Evolutionary conservation across 2,113 vertebrate genomes (phyloP), one percentile per base, ranked within the genome.

Genomic region (Dipodomys ordii): DNA sequence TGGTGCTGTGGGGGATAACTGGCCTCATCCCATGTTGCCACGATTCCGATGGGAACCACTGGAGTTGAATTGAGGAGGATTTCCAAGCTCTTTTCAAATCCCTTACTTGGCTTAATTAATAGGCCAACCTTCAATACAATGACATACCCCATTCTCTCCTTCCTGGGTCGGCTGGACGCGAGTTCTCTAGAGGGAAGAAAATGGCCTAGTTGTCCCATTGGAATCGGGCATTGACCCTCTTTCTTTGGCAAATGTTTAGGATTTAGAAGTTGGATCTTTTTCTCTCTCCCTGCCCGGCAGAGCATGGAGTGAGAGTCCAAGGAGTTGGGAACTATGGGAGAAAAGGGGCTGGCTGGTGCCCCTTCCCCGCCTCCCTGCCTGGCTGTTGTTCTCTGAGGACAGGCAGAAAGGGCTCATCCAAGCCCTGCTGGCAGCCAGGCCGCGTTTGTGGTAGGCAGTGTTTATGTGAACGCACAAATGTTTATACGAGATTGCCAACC

Each of bases 401-500:
- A 19, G 68, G 95, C 27, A 39, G 92, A 69, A 92, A 95, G 83
- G 95, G 90, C 89, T 89, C 91, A 88, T 98, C 92, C 93, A 95
- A 95, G 94, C 91, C 62, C 62, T 44, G 30, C 91, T 97, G 95
- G 96, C 97, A 94, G 80, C 92, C 35, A 22, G 94, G 94, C 95
- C 80, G 85, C 78, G 5, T 68, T 97, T 97, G 97, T 97, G 97
- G 97, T 97, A 95, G 98, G 97, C 93, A 91, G 93, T 97, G 98
- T 98, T 98, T 98, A 96, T 97, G 97, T 89, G 96, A 97, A 93
- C 79, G 95, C 96, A 97, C 97, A 97, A 97, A 98, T 97, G 94
- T 97, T 94, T 96, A 94, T 96, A 92, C 44, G 88, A 85, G 89
- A 77, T 92, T 97, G 97, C 97, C 97, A 98, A 81, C 16, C 44